Conservation (phyloP, 2,113 vertebrate genomes). For the Mus spicilegus region DNA sequence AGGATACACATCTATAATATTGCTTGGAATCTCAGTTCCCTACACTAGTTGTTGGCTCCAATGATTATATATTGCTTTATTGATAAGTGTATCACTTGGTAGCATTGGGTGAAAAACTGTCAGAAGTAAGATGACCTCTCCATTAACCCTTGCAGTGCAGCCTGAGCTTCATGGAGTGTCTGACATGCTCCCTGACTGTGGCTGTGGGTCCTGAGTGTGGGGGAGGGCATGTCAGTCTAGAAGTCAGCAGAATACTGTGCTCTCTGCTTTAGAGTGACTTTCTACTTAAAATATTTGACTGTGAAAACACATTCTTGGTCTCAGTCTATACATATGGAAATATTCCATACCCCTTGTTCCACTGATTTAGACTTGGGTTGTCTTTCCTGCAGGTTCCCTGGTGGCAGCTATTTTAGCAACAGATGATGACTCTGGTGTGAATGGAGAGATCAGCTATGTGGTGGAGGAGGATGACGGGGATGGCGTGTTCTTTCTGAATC, state of each 20-base stretch:
- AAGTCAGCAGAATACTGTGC: neutral
- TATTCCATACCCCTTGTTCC: too few species aligned
- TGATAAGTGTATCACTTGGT: neutral
- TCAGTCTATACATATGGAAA: neutral
- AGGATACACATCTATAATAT: too few species aligned
- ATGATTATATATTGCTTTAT: neutral
- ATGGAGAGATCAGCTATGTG: constrained; percentile 96
- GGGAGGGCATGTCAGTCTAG: neutral
- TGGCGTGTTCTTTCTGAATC: constrained; percentile 94
- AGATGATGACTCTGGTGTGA: constrained; percentile 94
- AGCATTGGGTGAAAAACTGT: neutral
- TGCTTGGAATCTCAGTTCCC: neutral
- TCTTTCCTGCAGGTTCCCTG: constrained; percentile 90
- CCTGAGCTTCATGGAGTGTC: neutral
- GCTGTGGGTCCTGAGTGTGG: too few species aligned
- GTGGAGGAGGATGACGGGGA: constrained; percentile 96
- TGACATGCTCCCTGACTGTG: neutral
- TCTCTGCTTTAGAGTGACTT: neutral
- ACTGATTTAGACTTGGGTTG: neutral
- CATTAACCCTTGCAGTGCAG: neutral
- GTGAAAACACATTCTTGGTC: neutral
- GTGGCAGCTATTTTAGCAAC: constrained; percentile 96
- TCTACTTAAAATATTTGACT: constrained; percentile 19
- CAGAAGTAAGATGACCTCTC: neutral
- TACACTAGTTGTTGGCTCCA: neutral